These are phyloP conservation scores for Leptinotarsa texana DNA, from an alignment of 1,140 invertebrate species.

Conservation along the genomic window DNA sequence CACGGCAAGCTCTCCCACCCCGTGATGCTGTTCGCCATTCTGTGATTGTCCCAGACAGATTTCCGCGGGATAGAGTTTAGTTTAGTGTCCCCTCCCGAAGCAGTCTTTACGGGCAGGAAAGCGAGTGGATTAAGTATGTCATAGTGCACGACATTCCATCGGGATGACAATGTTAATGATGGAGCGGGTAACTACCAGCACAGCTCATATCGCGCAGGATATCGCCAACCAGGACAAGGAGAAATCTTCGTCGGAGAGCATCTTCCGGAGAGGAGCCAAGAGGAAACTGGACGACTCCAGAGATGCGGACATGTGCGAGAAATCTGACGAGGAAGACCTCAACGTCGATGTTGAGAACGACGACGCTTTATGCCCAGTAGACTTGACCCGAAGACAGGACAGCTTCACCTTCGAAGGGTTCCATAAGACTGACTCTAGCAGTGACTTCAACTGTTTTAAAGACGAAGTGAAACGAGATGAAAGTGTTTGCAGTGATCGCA, in stretches of 20 bases:
- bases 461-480: conserved; percentile 50
- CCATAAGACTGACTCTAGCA: conserved; percentile 41
- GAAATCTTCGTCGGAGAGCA: conserved; percentile 29
- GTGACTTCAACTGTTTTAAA: conserved; percentile 48
- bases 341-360: conserved; percentile 57
- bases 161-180: conserved; percentile 60
- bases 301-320: conserved; percentile 53
- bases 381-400: conserved; percentile 53
- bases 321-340: conserved; percentile 52
- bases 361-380: conserved; percentile 54
- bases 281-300: conserved; percentile 49
- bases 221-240: conserved; percentile 33
- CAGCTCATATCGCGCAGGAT: conserved; percentile 44
- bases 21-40: conserved; percentile 45
- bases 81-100: conserved; percentile 45
- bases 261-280: conserved; percentile 39
- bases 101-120: not conserved
- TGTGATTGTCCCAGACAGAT: conserved; percentile 39
- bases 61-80: conserved; percentile 40
- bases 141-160: conserved; percentile 38
- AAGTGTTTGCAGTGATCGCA: conserved; percentile 57
- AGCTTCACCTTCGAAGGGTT: conserved; percentile 44
- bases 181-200: conserved; percentile 54
- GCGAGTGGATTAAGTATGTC: conserved; percentile 28
- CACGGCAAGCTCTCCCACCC: conserved; percentile 27